Evolutionary conservation across 2,113 vertebrate genomes (phyloP).

Genomic region (Alces alces): DNA sequence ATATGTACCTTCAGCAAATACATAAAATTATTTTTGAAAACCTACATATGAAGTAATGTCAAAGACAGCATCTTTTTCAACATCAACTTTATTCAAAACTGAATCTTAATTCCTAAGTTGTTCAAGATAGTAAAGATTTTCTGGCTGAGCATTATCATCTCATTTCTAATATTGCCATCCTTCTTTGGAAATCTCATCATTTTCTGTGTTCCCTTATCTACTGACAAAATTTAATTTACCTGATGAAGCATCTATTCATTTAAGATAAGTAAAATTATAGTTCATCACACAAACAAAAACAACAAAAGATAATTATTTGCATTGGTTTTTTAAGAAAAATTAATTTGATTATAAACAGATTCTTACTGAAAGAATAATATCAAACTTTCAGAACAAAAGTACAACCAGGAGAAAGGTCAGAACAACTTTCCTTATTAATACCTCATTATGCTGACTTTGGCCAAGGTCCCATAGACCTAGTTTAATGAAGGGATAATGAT

Average conservation of each 20-base stretch:
- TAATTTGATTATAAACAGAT: not conserved
- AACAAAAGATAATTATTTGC: not conserved
- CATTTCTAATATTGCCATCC: not conserved
- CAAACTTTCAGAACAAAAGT: not conserved
- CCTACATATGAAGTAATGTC: not conserved
- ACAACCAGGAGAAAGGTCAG: slow-evolving; percentile 1
- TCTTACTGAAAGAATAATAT: not conserved
- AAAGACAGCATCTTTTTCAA: not conserved
- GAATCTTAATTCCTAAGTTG: not conserved
- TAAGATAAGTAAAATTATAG: slow-evolving; percentile 5
- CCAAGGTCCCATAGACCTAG: slow-evolving; percentile 6
- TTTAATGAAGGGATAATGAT: slow-evolving; percentile 50
- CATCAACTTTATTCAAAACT: not conserved
- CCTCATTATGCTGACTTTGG: slow-evolving; percentile 57
- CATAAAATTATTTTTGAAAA: not conserved
- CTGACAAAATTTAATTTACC: not conserved
- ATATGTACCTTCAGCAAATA: not conserved
- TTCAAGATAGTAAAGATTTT: not conserved
- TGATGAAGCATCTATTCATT: not conserved
- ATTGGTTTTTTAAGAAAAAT: not conserved
- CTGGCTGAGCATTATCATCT: not conserved
- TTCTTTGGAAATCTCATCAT: not conserved
- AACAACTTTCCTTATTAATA: slow-evolving; percentile 3
- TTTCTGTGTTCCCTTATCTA: not conserved
- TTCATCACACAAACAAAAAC: not conserved